These are phyloP conservation scores for Ellobius talpinus DNA, from an alignment of 2,113 vertebrate genomes.

Conservation along the genomic window DNA sequence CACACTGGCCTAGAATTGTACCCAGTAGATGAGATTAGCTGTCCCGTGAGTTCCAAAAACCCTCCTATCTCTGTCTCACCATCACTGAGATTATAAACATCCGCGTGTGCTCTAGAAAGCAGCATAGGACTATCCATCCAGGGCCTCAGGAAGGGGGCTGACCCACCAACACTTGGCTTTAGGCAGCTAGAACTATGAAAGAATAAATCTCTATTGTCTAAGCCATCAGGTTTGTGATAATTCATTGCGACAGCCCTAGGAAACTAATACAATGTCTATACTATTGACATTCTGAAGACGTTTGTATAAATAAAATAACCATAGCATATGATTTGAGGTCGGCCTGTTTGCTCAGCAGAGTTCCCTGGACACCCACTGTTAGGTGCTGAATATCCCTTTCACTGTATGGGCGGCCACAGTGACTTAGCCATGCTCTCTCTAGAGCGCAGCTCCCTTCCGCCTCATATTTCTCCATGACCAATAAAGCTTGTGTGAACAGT, in stretches of 20 bases:
- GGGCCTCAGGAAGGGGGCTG: not conserved
- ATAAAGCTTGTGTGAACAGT: not conserved
- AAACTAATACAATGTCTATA: not conserved
- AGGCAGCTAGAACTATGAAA: not conserved
- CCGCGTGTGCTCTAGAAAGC: not conserved
- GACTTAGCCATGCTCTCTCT: not conserved
- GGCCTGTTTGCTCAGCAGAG: not conserved
- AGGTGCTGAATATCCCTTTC: not conserved
- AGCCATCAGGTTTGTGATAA: not conserved
- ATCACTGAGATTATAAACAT: not conserved
- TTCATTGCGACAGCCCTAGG: not conserved
- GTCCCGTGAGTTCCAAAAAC: not conserved
- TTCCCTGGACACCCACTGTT: not conserved
- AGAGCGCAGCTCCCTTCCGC: not conserved
- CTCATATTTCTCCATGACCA: not conserved
- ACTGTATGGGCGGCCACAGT: not conserved
- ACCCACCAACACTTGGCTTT: not conserved
- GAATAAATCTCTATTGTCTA: not conserved
- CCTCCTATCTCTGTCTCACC: not conserved
- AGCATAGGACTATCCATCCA: too few species aligned
- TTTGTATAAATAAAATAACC: not conserved
- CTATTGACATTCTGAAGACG: constrained; percentile 20
- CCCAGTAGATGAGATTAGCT: not conserved
- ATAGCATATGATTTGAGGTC: not conserved
- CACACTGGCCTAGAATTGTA: not conserved